Evolutionary conservation across 2,797 vertebrate genomes (phyloP).

Genomic region (Phoebastria nigripes): DNA sequence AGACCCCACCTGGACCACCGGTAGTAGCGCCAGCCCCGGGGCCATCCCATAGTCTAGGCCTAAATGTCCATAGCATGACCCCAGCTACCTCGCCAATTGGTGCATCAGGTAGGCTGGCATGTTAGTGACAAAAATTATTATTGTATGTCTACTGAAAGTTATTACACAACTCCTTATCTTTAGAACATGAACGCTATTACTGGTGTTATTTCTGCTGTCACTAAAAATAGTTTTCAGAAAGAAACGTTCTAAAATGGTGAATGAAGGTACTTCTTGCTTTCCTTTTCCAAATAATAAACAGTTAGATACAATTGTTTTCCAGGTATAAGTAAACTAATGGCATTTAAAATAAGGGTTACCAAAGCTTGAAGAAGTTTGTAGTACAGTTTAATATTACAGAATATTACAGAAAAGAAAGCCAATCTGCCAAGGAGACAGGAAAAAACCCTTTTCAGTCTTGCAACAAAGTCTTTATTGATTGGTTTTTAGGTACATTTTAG

Average conservation of each 20-base stretch:
- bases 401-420: not conserved
- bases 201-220: not conserved
- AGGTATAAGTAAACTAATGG: not conserved
- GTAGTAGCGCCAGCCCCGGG: constrained; percentile 80
- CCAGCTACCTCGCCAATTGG: constrained; percentile 97
- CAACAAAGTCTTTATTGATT: not conserved
- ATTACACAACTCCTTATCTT: not conserved
- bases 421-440: not conserved
- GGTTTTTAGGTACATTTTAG: not conserved
- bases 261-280: not conserved
- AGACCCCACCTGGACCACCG: constrained; percentile 92
- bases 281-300: not conserved
- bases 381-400: not conserved
- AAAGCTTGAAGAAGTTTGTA: not conserved
- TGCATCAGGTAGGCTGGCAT: constrained; percentile 82
- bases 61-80: constrained; percentile 90
- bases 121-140: accelerated
- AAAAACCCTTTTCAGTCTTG: not conserved
- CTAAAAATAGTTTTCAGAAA: not conserved
- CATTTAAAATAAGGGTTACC: not conserved
- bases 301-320: not conserved
- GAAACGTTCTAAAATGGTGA: not conserved
- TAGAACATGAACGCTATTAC: accelerated
- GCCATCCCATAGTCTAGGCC: constrained; percentile 88
- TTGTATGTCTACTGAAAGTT: accelerated